Percentiles rank a stretch among this genome's conserved stretches.
phyloP scores from a whole-genome alignment of 2,888 invertebrate genomes.

The Heliconius charithonia region DNA sequence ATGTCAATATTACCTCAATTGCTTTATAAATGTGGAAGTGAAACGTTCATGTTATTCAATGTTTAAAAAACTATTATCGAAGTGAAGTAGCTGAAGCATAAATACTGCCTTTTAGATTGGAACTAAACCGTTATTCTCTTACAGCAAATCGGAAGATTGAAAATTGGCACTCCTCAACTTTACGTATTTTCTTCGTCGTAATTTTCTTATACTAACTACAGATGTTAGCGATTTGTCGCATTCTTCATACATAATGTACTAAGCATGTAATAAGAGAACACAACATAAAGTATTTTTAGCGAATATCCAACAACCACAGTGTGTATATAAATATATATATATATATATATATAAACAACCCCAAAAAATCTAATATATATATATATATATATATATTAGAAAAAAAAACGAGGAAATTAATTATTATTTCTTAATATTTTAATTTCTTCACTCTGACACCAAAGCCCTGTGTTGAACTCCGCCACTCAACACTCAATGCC shows the following conservation, averaged over 20 bases:
- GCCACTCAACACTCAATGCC: no score
- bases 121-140: slow-evolving; percentile 37
- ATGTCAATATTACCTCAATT: background rate
- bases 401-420: no score
- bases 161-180: background rate
- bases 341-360: no score
- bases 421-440: no score
- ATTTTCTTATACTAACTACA: background rate
- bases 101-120: slow-evolving; percentile 43
- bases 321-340: no score
- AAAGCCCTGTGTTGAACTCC: no score
- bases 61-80: slow-evolving; percentile 12
- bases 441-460: no score
- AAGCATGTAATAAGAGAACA: background rate
- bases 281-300: no score
- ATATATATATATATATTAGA: no score
- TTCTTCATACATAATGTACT: background rate
- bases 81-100: slow-evolving; percentile 25
- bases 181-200: no score
- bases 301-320: no score
- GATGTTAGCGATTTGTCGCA: background rate
- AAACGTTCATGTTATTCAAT: slow-evolving; percentile 1
- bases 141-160: slow-evolving; percentile 21
- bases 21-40: background rate
- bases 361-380: no score